Base-by-base conservation (phyloP, 2,888 invertebrate genomes). In the Spodoptera exigua region DNA sequence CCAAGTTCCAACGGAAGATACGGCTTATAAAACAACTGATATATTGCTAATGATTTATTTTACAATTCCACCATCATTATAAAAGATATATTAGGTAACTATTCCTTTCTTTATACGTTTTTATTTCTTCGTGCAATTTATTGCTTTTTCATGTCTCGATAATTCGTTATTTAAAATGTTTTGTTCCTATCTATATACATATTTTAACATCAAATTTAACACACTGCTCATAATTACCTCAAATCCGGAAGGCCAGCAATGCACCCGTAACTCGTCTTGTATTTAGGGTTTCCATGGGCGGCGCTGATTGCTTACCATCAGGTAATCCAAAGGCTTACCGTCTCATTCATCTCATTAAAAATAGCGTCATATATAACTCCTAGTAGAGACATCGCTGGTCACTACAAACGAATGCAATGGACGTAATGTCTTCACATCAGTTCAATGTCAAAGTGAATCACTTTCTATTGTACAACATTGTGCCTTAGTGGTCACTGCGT, bases 401-500 rank as follows among this genome's bases (percentile, higher is more conserved):
- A 27, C 48, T 70, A 41, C 36, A 51, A 17, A 13, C 59, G 71
- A 65, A 65, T 54, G 66, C 44, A 40, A 36, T 36, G 12, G 36
- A 37, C 55, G 27, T 48, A 51, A 44, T 32, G 44, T 37, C 14
- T 52, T n/a, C 44, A 64, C 59, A 70, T 63, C 57, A 60, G 58
- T 62, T 76, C 69, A 74, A 69, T 75, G 71, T 59, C 70, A 75
- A 58, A 65, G 51, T 70, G 57, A 73, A 72, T 79, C 61, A 81
- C 79, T 80, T 77, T 81, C 79, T 74, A 80, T 79, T 79, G 70
- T 55, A 58, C 48, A 70, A 41, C 39, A 49, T 49, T 51, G 13
- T 13, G 35, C 34, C 1, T 40, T 21, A 14, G 21, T 47, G 10
- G 27, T 32, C 35, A n/a, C 27, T 48, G 9, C 5, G 4, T 27